phyloP scores from a whole-genome alignment of 2,888 invertebrate genomes.

The Eupithecia vulgata region DNA sequence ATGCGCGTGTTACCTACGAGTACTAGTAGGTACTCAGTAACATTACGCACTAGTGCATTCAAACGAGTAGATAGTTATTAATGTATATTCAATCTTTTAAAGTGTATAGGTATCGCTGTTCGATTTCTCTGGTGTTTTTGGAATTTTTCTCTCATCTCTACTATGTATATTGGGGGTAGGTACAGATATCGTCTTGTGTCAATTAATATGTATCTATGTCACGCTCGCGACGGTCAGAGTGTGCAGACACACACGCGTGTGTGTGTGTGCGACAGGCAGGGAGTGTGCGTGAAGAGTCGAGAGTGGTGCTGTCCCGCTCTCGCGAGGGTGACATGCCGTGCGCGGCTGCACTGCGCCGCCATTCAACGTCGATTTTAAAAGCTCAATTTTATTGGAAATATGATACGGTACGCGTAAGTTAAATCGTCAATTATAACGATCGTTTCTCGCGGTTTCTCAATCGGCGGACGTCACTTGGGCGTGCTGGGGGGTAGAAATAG shows the following conservation, averaged over 20 bases:
- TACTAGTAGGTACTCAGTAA: slow-evolving; percentile 72
- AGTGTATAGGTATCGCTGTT: slow-evolving; percentile 73
- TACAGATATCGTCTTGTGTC: slow-evolving; percentile 79
- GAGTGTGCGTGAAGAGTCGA: not conserved
- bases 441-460: slow-evolving; percentile 45
- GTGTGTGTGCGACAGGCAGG: not conserved
- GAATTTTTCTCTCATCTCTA: slow-evolving; percentile 66
- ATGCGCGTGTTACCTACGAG: slow-evolving; percentile 75
- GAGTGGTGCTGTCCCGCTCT: slow-evolving; percentile 45
- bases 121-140: slow-evolving; percentile 72
- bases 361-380: slow-evolving; percentile 76
- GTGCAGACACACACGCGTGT: not conserved
- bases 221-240: slow-evolving; percentile 50
- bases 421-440: slow-evolving; percentile 77
- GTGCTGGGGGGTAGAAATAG: slow-evolving; percentile 56
- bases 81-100: slow-evolving; percentile 77
- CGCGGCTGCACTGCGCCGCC: slow-evolving; percentile 50
- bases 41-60: slow-evolving; percentile 72
- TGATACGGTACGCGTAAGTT: slow-evolving; percentile 77
- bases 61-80: slow-evolving; percentile 71
- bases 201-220: slow-evolving; percentile 67
- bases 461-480: slow-evolving; percentile 48
- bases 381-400: slow-evolving; percentile 77
- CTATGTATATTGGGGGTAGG: slow-evolving; percentile 73
- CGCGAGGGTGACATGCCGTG: slow-evolving; percentile 42